These are phyloP conservation scores for Azemiops feae DNA, from an alignment of 2,113 vertebrate genomes.

Conservation along the genomic window DNA sequence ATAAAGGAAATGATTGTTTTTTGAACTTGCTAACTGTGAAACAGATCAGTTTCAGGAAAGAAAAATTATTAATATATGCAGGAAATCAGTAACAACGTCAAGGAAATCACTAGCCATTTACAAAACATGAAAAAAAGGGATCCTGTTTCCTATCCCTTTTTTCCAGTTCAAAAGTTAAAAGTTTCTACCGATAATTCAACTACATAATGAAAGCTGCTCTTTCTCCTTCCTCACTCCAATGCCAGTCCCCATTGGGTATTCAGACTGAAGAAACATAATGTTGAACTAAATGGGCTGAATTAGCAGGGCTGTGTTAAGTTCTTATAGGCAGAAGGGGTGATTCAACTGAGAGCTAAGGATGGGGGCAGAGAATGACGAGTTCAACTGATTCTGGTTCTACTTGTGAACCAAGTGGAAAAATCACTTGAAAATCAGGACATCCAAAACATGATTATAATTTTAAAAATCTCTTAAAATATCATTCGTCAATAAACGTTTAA, in stretches of 20 bases:
- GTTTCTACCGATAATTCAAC: not conserved
- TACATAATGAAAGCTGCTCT: no score
- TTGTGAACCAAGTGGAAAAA: not conserved
- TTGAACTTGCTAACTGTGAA: conserved; percentile 34
- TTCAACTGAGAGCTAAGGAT: not conserved
- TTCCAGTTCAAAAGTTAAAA: not conserved
- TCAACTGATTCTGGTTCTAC: not conserved
- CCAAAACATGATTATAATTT: not conserved
- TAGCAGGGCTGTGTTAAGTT: not conserved
- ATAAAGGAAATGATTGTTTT: conserved; percentile 63
- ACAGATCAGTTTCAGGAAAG: conserved; percentile 28
- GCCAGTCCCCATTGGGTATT: not conserved
- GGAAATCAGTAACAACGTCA: conserved; percentile 60
- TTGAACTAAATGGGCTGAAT: not conserved
- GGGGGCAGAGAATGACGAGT: not conserved
- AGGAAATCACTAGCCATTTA: conserved; percentile 20
- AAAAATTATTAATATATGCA: conserved; percentile 25
- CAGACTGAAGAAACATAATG: not conserved
- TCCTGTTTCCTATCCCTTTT: not conserved
- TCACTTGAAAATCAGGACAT: not conserved
- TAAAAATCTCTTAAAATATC: not conserved
- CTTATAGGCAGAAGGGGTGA: not conserved
- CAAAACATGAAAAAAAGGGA: not conserved
- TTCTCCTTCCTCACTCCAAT: not conserved
- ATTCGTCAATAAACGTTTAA: not conserved